Base-by-base conservation (phyloP, 2,888 invertebrate species). In the Drosophila formosana region DNA sequence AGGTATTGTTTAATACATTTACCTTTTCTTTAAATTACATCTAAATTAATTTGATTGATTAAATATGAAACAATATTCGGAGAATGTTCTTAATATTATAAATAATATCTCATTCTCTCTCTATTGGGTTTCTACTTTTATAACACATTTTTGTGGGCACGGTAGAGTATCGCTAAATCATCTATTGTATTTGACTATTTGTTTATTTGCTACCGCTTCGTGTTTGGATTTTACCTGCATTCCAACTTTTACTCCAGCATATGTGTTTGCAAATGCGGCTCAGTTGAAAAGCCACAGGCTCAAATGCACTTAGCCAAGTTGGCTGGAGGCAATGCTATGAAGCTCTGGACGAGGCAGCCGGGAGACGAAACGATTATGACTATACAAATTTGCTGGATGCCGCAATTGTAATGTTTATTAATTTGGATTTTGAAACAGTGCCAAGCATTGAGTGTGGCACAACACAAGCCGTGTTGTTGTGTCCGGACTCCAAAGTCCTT, bases 371-470 rank as follows among this genome's bases (percentile, higher is more conserved):
- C 70, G 73, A 83, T 86, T 86, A 82, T 88, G 80, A 64, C 80
- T 62, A 51, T 66, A 68, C 72, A 80, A 80, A 88, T 80, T 70
- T 83, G 69, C 89, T 69, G 68, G 74, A 68, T 76, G 69, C 81
- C 71, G 55, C 83, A 86, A 73, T 66, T 71, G 80, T 67, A 67
- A 79, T 85, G 71, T 75, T 79, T 85, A 79, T 82, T 73, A 86
- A 76, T 88, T 67, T 69, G 61, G 65, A 72, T 70, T 72, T 76
- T 72, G 87, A 77, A 66, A 56, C 73, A 61, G 66, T 64, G 80
- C 87, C 83, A 82, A 72, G 60, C 46, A 41, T 61, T 18, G 26
- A 43, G 47, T 46, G 32, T 47, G 28, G 46, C 53, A 37, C 39
- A 46, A 9, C n/a, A 25, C 7, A 39, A 3, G 13, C 39, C 6